Evolutionary conservation across 2,113 vertebrate species (phyloP).

Genomic region (Oreochromis tanganicae): DNA sequence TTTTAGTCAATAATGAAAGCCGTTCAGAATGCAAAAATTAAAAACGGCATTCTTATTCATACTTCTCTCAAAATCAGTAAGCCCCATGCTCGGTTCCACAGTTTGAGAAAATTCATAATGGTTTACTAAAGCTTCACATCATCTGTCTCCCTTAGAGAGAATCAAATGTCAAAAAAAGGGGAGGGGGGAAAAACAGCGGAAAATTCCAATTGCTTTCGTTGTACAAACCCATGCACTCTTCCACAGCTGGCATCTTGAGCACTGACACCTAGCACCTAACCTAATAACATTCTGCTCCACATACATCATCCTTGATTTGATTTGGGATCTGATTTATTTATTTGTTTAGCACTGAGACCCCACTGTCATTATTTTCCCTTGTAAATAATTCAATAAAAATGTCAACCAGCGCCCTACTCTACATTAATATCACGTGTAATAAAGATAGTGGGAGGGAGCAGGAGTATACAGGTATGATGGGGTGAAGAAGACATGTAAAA

Average conservation of each 20-base stretch:
- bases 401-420: constrained; percentile 49
- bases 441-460: constrained; percentile 47
- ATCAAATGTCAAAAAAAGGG: background rate
- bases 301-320: constrained; percentile 66
- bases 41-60: background rate
- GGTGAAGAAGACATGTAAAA: constrained; percentile 5
- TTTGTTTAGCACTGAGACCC: constrained; percentile 66
- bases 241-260: constrained; percentile 25
- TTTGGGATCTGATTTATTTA: constrained; percentile 75
- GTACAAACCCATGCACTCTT: constrained; percentile 8
- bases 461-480: constrained; percentile 29
- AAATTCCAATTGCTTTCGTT: constrained; percentile 23
- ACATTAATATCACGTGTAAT: constrained; percentile 69
- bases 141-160: background rate
- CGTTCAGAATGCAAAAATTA: background rate
- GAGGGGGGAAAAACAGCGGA: background rate
- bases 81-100: background rate
- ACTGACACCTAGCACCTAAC: constrained; percentile 62
- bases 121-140: background rate
- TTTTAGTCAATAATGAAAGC: background rate
- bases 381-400: constrained; percentile 77
- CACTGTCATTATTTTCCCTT: constrained; percentile 71
- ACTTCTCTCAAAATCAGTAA: background rate
- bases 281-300: constrained; percentile 58
- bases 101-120: background rate